phyloP scores from a whole-genome alignment of 2,888 invertebrate species.

The Amorpha juglandis region DNA sequence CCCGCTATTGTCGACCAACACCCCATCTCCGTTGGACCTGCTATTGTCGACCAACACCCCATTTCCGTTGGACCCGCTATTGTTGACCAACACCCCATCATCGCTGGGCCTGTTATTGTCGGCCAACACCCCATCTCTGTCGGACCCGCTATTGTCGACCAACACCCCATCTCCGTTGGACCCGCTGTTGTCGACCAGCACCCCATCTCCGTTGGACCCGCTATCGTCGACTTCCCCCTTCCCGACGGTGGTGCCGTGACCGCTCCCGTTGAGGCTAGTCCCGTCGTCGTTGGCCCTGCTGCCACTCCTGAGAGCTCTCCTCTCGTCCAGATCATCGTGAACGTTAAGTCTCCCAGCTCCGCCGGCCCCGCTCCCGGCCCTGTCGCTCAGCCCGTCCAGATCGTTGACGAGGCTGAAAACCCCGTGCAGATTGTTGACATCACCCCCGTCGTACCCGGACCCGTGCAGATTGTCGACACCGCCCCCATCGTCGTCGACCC shows the following conservation, averaged over 20 bases:
- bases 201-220: constrained; percentile 42
- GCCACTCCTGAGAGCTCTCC: constrained; percentile 24
- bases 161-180: constrained; percentile 38
- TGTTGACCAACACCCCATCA: constrained; percentile 33
- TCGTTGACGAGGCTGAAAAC: constrained; percentile 28
- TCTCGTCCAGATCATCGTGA: constrained; percentile 30
- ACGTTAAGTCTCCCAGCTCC: constrained; percentile 36
- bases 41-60: constrained; percentile 44
- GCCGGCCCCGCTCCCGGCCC: constrained; percentile 32
- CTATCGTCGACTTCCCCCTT: constrained; percentile 40
- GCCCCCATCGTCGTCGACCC: constrained; percentile 32
- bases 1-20: constrained; percentile 43
- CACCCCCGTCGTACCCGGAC: constrained; percentile 8
- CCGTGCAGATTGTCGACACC: constrained; percentile 31
- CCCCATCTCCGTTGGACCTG: constrained; percentile 40
- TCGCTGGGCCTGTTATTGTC: constrained; percentile 40
- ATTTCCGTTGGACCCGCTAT: constrained; percentile 57
- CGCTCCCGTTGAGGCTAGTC: constrained; percentile 29
- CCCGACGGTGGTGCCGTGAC: constrained; percentile 36
- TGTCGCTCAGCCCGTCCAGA: constrained; percentile 33
- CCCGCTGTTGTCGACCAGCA: constrained; percentile 36
- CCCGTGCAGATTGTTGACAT: background rate
- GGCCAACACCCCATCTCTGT: constrained; percentile 44
- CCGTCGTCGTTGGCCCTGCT: constrained; percentile 17
- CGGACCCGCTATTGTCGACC: constrained; percentile 31